A percentile compares a stretch with the other conserved stretches of the same genome.
phyloP scores from a whole-genome alignment of 1,140 invertebrate species.

The Idris sp. region DNA sequence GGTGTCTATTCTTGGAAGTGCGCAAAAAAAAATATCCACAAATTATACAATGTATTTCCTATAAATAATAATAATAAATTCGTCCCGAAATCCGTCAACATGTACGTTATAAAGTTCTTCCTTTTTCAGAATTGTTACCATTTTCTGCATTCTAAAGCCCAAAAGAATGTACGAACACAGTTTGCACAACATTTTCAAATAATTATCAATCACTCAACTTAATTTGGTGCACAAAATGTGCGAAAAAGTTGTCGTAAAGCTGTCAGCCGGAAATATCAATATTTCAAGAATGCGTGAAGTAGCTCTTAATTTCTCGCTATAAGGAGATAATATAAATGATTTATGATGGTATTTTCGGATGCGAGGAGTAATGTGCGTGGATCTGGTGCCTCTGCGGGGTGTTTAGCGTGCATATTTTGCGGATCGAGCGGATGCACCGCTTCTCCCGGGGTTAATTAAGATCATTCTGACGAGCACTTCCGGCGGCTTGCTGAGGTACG shows the following conservation, averaged over 20 bases:
- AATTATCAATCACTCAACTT: slow-evolving; percentile 55
- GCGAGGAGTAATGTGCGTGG: slow-evolving; percentile 27
- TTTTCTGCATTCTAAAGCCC: no score
- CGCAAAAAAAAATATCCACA: slow-evolving; percentile 14
- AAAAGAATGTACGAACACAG: slow-evolving; percentile 7
- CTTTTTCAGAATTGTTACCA: no score
- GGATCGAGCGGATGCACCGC: slow-evolving; percentile 46
- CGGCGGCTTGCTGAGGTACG: slow-evolving; percentile 30
- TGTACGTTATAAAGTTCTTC: no score
- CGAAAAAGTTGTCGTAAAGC: slow-evolving; percentile 45
- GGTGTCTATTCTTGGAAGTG: slow-evolving; percentile 28
- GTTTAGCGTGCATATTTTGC: slow-evolving; percentile 44
- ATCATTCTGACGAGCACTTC: slow-evolving; percentile 56
- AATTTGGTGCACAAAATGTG: slow-evolving; percentile 47
- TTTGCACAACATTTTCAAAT: slow-evolving; percentile 8
- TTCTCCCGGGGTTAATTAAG: slow-evolving; percentile 58
- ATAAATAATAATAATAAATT: no score
- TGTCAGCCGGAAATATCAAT: slow-evolving; percentile 52
- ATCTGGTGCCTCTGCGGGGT: slow-evolving; percentile 36
- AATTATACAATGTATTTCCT: no score
- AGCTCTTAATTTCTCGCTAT: slow-evolving; percentile 57
- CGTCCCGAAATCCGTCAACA: no score
- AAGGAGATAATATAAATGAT: slow-evolving; percentile 63
- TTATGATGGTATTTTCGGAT: slow-evolving; percentile 51
- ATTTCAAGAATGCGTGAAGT: slow-evolving; percentile 59